Base-by-base conservation (phyloP, 2,888 invertebrate genomes). In the Linnaemya tessellans region DNA sequence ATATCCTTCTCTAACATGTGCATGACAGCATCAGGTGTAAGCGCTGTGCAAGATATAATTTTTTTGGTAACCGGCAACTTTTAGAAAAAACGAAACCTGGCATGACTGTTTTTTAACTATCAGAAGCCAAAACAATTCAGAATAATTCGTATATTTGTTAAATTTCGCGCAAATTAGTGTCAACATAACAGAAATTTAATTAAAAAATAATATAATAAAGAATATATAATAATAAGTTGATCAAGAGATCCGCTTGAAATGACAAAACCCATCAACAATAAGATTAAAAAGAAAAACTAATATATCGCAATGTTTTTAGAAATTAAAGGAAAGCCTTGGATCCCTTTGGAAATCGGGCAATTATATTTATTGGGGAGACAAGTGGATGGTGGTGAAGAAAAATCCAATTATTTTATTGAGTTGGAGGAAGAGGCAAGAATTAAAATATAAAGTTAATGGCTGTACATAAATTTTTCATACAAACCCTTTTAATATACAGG, bases 291-390 rank as follows among this genome's bases (percentile, higher is more conserved):
- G 9, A 9, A 38, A 41, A n/a, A 35, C 3, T 65, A 20, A 25
- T 43, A 35, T 41, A n/a, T 70, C 64, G 43, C 51, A 54, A 85
- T 85, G 82, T 75, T 74, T 71, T 11, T 82, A 62, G 75, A 85
- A 74, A 46, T 82, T 38, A 67, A 71, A 1, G 67, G 64, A 13
- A 38, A 56, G 11, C 77, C 49, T 11, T 51, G 1, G 11, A 25
- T 62, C 20, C 49, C 78, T 15, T 51, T 86, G 22, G 56, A 86
- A 20, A 4, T 64, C 41, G 80, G 80, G 0, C 67, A 86, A 25
- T 18, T 84, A 4, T 86, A 86, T 78, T 51, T 86, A 65, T 11
- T 86, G 30, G 86, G 86, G 2, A 84, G 78, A 41, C 13, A 64
- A 7, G 25, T 65, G 20, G 3, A 15, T 49, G 62, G 11, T 0